Conservation (phyloP, 2,888 invertebrate species). For the Hartigia nigra region DNA sequence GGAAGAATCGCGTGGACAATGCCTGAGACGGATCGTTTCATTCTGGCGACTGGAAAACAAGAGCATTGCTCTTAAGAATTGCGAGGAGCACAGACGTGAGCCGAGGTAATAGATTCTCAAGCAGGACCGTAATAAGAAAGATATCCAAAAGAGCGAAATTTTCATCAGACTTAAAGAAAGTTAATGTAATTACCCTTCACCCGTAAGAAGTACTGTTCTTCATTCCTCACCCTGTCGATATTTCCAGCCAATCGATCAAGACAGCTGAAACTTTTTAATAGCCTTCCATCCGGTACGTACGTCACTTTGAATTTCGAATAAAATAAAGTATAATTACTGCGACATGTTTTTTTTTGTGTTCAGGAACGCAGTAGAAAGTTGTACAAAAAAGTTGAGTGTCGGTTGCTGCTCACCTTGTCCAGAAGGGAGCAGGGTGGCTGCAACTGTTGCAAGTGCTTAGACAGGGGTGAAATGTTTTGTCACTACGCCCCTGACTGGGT, state of each 20-base stretch:
- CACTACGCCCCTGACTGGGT: not conserved
- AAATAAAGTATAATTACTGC: not conserved
- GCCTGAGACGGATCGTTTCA: not conserved
- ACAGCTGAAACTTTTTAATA: not conserved
- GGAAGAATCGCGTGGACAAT: not conserved
- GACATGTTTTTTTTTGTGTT: not conserved
- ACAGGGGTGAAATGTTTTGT: slow-evolving; percentile 19
- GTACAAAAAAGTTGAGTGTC: not conserved
- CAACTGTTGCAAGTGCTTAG: not conserved
- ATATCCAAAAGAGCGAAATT: not conserved
- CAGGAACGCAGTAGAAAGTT: not conserved
- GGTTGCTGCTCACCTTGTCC: not conserved
- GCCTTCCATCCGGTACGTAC: not conserved
- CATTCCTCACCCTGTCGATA: not conserved
- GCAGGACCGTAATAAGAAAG: not conserved
- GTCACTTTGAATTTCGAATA: not conserved
- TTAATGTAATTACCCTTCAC: not conserved
- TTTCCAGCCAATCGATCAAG: not conserved
- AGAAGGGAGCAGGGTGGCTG: not conserved
- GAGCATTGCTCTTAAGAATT: not conserved
- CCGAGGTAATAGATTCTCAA: not conserved
- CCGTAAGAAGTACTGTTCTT: not conserved
- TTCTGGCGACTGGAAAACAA: slow-evolving; percentile 2
- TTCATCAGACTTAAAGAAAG: not conserved
- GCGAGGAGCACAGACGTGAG: not conserved